Evolutionary conservation across 2,113 vertebrate genomes (phyloP), one percentile per base, ranked within the genome.

Genomic region (Mystacornis crossleyi): DNA sequence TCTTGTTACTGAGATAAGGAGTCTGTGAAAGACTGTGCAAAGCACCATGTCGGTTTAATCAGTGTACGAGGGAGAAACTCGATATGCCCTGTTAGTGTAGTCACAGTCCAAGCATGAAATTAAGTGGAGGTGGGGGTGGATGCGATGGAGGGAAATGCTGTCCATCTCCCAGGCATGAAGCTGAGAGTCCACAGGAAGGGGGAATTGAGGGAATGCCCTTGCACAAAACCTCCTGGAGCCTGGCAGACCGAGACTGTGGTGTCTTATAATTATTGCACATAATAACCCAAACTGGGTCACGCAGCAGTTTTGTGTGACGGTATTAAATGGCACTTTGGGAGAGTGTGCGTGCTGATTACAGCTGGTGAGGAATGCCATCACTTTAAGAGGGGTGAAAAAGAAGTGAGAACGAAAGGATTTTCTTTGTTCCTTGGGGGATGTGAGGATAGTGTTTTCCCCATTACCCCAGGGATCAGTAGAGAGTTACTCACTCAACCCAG

Each of bases 21-120:
- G 90, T 48, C 95, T 1, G 97, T 98, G 97, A 94, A 98, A 98
- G 96, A 96, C 97, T 83, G 97, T 97, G 97, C 97, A 97, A 97
- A 97, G 97, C 97, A 96, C 97, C 94, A 94, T 94, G 96, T 95
- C 94, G n/a, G 95, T 93, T 91, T 97, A 97, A 96, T 97, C 93
- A 97, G 96, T 28, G 9, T 93, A 88, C 6, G 79, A 96, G 96
- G 95, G 96, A 95, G 96, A 97, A 97, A 97, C 95, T 84, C 96
- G 96, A 98, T 97, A 96, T 82, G 93, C 93, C 85, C 95, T 85
- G 95, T 95, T 97, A 93, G 91, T 81, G 89, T 78, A 93, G 94
- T 81, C 94, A 85, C 91, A 96, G 95, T 43, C 90, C 75, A 93
- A 83, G 90, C 93, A 95, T 94, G 96, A 95, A 96, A 95, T 96